Base-by-base conservation (phyloP, 37 sponge, comb jelly and placozoan species). In the Hexactinellida sp. region DNA sequence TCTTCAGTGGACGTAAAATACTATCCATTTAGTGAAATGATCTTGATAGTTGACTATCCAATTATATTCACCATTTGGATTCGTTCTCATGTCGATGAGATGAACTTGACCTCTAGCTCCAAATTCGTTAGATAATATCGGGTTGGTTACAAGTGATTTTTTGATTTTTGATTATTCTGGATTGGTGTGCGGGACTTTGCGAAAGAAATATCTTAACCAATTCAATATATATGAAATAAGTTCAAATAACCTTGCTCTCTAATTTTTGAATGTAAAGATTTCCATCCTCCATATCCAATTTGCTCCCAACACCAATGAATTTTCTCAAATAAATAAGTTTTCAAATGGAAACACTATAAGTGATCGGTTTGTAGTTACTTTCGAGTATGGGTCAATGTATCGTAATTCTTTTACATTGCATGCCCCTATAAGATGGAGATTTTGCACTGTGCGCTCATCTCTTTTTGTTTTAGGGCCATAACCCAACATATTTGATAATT, bases 341-440 rank as follows among this genome's bases (percentile, higher is more conserved):
- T 63, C 76, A 63, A 63, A n/a, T 23, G 76, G 47, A 13, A 41
- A 5, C 5, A 41, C 13, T 5, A 41, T 41, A 41, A 41, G 47
- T 41, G 47, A 41, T 41, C 47, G 47, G 47, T 41, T 41, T 13
- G 47, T 63, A n/a, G n/a, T n/a, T n/a, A n/a, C n/a, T n/a, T n/a
- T n/a, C n/a, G n/a, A n/a, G n/a, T n/a, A n/a, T n/a, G 76, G 76
- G 76, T 63, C 34, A 63, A 63, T 63, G 76, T 63, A 63, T 25
- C 76, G 76, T 63, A 63, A 28, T 63, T 63, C 76, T 63, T 63
- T 63, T 63, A 63, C 76, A 63, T 63, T n/a, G 76, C 30, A 21
- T 63, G 13, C 28, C 76, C 13, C 76, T 25, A 63, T 63, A 63
- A 63, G 28, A 63, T 63, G 21, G 30, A 63, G 13, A 23, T 28